Conservation (phyloP, 92 coral and sea anemone genomes). For the Zoanthus sociatus region DNA sequence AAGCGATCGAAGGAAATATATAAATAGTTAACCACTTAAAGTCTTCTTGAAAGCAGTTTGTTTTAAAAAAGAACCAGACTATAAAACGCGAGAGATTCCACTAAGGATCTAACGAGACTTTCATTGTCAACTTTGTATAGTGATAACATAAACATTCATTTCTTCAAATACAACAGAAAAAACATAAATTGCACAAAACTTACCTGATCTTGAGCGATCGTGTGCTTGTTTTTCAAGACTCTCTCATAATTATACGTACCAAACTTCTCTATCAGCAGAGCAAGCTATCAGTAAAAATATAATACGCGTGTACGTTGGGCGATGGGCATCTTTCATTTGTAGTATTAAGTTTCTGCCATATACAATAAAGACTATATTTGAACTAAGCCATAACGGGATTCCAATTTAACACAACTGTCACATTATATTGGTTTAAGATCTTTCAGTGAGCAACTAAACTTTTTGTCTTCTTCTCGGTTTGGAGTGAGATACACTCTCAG, state of each 20-base stretch:
- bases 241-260: background rate
- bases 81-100: background rate
- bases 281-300: background rate
- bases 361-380: background rate
- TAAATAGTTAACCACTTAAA: background rate
- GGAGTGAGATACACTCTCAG: background rate
- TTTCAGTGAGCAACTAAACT: background rate
- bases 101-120: background rate
- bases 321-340: background rate
- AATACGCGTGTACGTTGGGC: background rate
- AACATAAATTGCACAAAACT: background rate
- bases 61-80: background rate
- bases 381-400: background rate
- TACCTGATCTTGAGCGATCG: constrained; percentile 15
- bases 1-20: background rate
- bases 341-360: background rate
- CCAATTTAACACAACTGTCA: background rate
- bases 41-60: background rate
- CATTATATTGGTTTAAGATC: background rate
- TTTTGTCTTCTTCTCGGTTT: background rate
- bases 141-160: background rate
- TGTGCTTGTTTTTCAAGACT: background rate
- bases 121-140: no score
- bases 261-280: background rate
- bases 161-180: background rate